Evolutionary conservation across 1,140 invertebrate genomes (phyloP).

Genomic region (Lanistes nyassanus): DNA sequence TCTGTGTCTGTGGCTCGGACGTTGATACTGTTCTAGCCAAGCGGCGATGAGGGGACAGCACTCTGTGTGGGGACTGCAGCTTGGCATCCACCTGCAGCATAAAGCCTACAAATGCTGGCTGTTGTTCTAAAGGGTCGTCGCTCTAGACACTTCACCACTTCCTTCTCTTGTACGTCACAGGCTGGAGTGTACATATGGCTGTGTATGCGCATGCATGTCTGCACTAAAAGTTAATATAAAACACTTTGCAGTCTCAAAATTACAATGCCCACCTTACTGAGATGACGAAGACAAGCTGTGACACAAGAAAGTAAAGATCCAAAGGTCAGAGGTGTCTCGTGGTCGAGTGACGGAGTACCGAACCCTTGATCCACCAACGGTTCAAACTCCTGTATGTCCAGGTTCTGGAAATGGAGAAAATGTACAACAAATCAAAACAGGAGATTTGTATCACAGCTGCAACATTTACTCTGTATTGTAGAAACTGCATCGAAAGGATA

Average conservation of each 20-base stretch:
- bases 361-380: constrained; percentile 57
- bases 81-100: constrained; percentile 11
- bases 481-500: no score
- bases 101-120: background rate
- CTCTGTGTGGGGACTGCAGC: constrained; percentile 1
- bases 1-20: background rate
- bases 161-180: no score
- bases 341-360: constrained; percentile 60
- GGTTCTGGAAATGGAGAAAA: constrained; percentile 46
- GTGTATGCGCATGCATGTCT: no score
- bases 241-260: no score
- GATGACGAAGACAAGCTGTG: constrained; percentile 51
- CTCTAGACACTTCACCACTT: no score
- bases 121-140: no score
- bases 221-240: no score
- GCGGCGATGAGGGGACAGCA: constrained; percentile 1
- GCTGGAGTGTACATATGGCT: no score
- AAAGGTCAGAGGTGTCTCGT: constrained; percentile 53
- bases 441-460: no score
- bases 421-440: no score
- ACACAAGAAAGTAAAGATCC: constrained; percentile 62
- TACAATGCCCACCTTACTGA: constrained; percentile 53
- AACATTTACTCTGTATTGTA: no score
- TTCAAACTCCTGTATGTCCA: constrained; percentile 59
- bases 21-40: background rate